These are phyloP conservation scores for Tetraodon nigroviridis DNA, from an alignment of 2,113 vertebrate genomes.

Conservation along the genomic window DNA sequence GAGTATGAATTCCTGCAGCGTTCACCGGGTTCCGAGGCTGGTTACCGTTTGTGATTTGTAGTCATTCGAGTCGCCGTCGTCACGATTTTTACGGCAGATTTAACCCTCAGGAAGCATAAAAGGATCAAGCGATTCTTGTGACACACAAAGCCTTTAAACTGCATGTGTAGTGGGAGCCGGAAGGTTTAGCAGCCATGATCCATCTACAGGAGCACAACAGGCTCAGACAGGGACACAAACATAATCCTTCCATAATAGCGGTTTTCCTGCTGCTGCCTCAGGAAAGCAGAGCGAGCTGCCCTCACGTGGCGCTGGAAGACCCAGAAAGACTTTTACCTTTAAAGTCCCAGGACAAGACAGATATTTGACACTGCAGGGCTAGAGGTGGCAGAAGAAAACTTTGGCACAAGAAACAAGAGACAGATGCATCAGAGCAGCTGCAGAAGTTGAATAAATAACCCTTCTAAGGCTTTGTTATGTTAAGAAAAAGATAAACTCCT, in stretches of 20 bases:
- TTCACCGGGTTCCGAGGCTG: neutral
- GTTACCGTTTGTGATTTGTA: neutral
- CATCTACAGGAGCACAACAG: constrained; percentile 6
- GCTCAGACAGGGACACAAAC: constrained; percentile 17
- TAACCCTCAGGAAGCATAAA: neutral
- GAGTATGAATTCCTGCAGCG: neutral
- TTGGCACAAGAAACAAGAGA: too few relatives aligned
- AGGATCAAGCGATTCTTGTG: neutral
- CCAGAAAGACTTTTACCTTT: neutral
- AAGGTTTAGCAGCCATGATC: constrained; percentile 16
- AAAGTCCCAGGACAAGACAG: neutral
- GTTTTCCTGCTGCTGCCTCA: constrained; percentile 16
- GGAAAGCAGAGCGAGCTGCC: neutral
- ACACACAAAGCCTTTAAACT: constrained; percentile 1
- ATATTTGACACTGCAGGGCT: neutral
- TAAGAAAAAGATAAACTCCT: too few relatives aligned
- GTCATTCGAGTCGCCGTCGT: neutral
- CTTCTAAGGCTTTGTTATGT: too few relatives aligned
- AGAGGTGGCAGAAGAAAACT: neutral
- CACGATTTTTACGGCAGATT: neutral
- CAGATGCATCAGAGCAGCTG: too few relatives aligned
- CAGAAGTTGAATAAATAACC: too few relatives aligned
- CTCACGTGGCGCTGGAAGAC: neutral
- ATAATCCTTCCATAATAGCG: constrained; percentile 40
- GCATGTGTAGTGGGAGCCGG: neutral